phyloP scores from a whole-genome alignment of 2,113 vertebrate species.

The Malurus cyaneus region DNA sequence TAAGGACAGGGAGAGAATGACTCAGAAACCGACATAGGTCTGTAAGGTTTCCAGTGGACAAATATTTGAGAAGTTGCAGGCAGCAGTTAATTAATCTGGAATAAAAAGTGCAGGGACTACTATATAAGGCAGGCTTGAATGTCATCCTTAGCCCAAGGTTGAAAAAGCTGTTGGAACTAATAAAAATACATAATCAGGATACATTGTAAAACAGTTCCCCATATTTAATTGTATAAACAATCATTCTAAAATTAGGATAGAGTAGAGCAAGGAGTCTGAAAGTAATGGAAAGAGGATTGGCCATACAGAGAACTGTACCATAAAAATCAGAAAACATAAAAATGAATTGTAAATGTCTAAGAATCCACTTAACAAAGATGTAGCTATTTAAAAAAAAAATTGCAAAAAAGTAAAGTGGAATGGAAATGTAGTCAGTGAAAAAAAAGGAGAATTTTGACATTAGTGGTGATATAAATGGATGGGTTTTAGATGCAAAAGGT shows the following conservation, averaged over 20 bases:
- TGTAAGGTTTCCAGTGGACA: neutral
- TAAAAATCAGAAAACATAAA: neutral
- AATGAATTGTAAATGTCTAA: neutral
- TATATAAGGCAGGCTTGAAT: neutral
- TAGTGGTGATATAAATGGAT: neutral
- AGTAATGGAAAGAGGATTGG: neutral
- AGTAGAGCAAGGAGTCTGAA: neutral
- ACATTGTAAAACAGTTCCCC: neutral
- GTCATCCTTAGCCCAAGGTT: neutral
- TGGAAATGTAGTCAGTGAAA: neutral
- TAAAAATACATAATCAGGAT: neutral
- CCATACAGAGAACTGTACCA: neutral
- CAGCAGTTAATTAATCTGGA: neutral
- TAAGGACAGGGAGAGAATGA: neutral
- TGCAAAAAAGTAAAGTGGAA: neutral
- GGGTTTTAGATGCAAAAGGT: neutral
- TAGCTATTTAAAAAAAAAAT: neutral
- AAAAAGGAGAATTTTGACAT: neutral
- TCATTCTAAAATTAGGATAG: neutral
- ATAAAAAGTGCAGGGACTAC: neutral
- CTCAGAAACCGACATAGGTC: neutral
- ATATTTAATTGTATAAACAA: neutral
- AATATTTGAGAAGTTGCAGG: neutral
- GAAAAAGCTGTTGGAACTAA: neutral
- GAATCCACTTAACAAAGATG: neutral